These are phyloP conservation scores for Hypomesus transpacificus DNA, from an alignment of 2,113 vertebrate genomes.

Conservation along the genomic window DNA sequence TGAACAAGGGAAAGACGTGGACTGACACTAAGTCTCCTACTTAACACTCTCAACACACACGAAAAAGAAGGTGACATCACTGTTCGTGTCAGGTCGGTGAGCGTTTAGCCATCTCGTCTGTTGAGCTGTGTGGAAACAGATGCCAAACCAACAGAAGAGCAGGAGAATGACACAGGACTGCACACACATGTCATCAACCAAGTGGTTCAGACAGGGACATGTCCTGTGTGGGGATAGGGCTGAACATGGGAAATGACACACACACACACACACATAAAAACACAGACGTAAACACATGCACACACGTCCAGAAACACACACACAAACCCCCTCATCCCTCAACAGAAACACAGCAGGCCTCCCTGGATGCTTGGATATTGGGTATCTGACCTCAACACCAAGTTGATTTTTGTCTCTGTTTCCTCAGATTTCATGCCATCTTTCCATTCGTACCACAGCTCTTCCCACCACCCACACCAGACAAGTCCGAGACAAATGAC, in stretches of 20 bases:
- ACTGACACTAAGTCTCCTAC: background rate
- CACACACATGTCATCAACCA: background rate
- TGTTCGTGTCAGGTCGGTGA: no score
- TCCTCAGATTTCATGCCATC: conserved; percentile 12
- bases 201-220: background rate
- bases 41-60: background rate
- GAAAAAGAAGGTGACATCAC: no score
- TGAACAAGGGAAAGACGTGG: background rate
- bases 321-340: background rate
- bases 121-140: no score
- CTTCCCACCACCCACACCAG: background rate
- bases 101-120: no score
- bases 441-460: conserved; percentile 16
- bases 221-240: conserved; percentile 2
- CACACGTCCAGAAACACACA: background rate
- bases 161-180: background rate
- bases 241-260: background rate
- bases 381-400: background rate
- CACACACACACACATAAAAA: no score
- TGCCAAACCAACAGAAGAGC: no score
- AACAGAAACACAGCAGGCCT: background rate
- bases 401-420: background rate
- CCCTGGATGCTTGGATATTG: background rate
- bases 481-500: background rate
- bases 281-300: background rate